Evolutionary conservation across 2,113 vertebrate species (phyloP), one percentile per base, ranked within the genome.

Genomic region (Hypanus sabinus): DNA sequence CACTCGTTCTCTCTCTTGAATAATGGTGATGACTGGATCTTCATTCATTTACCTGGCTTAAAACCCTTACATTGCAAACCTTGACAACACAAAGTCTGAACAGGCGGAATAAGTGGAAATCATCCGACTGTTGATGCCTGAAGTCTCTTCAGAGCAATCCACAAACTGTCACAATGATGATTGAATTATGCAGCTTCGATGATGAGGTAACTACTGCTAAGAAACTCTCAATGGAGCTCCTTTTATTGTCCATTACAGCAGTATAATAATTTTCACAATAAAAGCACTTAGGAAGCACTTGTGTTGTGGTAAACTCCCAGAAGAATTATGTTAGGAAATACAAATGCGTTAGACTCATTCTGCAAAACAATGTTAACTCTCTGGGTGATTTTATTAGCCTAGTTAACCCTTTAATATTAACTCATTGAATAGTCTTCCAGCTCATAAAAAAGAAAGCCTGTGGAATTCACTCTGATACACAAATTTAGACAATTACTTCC

Each of bases 281-380:
- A 93, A 93, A 71, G 70, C 68, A 93, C 36, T 93, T 75, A 55
- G 36, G 68, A 75, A 93, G 70, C 12, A 27, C 36, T 93, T 73
- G 70, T 16, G 11, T 55, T 93, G 91, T 30, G 27, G 68, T 55
- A 30, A 93, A 55, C 9, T 55, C 36, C 68, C 38, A 30, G 3
- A 55, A 30, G 38, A 5, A 55, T 93, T 30, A 68, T 70, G 55
- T 55, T 55, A 73, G 73, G 91, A 71, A 55, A 73, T 75, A 75
- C 91, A 93, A 75, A 55, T 93, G 5, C 4, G 20, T 73, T 73
- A 55, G 36, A 7, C 38, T 93, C 24, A 55, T 16, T 55, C 70
- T 30, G 70, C 27, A 75, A 93, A 55, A 73, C 36, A 30, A 46
- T 6, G 16, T 68, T 46, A 10, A 6, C 3, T 93, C 18, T 71